These are phyloP conservation scores for Chlorospingus flavigularis DNA, from an alignment of 2,797 vertebrate genomes.

Conservation along the genomic window DNA sequence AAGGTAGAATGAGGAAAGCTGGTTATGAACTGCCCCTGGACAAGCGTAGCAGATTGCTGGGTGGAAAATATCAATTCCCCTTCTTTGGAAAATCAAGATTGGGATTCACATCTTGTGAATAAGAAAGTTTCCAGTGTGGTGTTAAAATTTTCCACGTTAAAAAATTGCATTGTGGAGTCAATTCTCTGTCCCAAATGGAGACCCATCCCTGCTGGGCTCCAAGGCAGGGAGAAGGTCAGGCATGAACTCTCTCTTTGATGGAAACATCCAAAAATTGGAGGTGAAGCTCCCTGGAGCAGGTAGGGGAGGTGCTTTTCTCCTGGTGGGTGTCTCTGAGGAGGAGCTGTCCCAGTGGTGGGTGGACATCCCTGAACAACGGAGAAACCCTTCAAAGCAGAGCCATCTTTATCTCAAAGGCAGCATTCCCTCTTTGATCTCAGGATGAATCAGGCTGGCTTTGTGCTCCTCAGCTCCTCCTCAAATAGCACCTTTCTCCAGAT, in stretches of 20 bases:
- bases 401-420: conserved; percentile 46
- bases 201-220: accelerated
- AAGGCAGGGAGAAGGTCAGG: not conserved
- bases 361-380: not conserved
- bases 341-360: not conserved
- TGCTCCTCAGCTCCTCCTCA: not conserved
- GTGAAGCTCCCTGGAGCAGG: not conserved
- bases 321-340: not conserved
- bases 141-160: not conserved
- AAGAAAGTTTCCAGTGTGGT: not conserved
- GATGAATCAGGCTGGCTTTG: not conserved
- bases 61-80: not conserved
- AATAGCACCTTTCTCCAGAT: not conserved
- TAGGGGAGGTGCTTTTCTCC: not conserved
- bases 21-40: not conserved
- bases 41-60: not conserved
- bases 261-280: not conserved
- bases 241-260: not conserved
- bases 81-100: not conserved
- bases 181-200: not conserved
- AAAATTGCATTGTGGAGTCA: not conserved
- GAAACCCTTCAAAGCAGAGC: conserved; percentile 6
- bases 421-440: conserved; percentile 16
- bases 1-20: not conserved
- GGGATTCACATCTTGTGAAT: accelerated